phyloP scores from a whole-genome alignment of 2,888 invertebrate species.

The Mimachlamys varia region DNA sequence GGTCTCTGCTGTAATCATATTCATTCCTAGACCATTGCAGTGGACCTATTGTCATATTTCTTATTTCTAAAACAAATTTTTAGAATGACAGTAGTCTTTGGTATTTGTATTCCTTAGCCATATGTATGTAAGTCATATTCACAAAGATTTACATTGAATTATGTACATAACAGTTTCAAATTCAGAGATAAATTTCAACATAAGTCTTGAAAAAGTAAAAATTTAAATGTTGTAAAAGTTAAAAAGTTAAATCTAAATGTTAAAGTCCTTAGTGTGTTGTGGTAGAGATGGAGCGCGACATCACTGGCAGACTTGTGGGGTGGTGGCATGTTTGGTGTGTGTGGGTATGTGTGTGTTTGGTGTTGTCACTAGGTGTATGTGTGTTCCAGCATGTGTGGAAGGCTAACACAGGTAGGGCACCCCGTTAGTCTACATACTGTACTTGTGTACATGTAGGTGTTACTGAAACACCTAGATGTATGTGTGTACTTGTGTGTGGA shows the following conservation, averaged over 20 bases:
- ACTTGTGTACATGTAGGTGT: no score
- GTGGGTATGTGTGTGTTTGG: conserved; percentile 15
- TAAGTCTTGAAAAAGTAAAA: background rate
- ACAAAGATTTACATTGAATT: no score
- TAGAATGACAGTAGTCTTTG: no score
- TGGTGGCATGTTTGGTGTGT: conserved; percentile 29
- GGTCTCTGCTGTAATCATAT: no score
- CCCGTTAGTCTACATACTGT: background rate
- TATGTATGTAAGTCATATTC: no score
- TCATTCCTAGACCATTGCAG: no score
- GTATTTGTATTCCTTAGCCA: no score
- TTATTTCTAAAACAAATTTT: no score
- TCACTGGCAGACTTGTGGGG: background rate
- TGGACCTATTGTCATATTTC: no score
- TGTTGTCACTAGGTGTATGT: background rate
- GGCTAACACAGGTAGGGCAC: conserved; percentile 7
- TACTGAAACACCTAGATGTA: no score
- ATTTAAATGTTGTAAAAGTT: background rate
- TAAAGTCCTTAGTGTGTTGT: background rate
- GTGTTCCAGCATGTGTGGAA: conserved; percentile 11
- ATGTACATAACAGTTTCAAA: no score
- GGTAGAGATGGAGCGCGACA: background rate
- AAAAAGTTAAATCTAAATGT: background rate
- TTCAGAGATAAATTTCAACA: background rate
- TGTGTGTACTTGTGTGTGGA: no score